Evolutionary conservation across 2,797 vertebrate species (phyloP).

Genomic region (Typhlichthys subterraneus): DNA sequence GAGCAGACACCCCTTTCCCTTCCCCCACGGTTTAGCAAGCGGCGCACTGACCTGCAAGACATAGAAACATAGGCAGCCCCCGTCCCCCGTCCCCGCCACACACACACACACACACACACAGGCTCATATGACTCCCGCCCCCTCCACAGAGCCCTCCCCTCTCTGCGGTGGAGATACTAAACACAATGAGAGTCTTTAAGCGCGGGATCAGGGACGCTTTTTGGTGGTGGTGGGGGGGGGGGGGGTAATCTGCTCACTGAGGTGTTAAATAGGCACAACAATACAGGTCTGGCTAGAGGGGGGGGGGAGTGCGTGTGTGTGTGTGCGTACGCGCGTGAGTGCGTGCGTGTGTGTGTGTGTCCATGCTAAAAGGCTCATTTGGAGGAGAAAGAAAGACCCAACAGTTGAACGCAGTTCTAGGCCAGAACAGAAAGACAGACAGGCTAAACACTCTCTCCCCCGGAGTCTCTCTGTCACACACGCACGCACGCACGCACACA

Average conservation of each 20-base stretch:
- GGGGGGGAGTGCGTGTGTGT: conserved; percentile 20
- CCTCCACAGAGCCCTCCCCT: conserved; percentile 74
- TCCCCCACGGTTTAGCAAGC: conserved; percentile 67
- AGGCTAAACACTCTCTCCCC: conserved; percentile 47
- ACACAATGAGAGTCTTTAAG: conserved; percentile 93
- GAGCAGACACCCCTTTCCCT: too few species aligned
- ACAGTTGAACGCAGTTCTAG: conserved; percentile 68
- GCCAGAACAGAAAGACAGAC: conserved; percentile 54
- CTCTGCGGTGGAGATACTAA: conserved; percentile 81
- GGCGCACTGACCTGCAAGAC: conserved; percentile 84
- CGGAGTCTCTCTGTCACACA: conserved; percentile 11
- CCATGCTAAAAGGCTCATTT: conserved; percentile 76
- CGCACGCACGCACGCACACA: conserved; percentile 5
- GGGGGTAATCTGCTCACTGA: conserved; percentile 91
- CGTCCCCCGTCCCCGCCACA: conserved; percentile 16
- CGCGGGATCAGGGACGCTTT: conserved; percentile 84
- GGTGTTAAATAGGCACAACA: conserved; percentile 90
- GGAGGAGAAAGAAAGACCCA: conserved; percentile 72
- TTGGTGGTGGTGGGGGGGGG: conserved; percentile 40
- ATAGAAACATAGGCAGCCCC: conserved; percentile 74
- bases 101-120: conserved; percentile 23
- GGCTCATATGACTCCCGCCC: conserved; percentile 79
- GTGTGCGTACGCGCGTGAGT: conserved; percentile 17
- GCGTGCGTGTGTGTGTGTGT: conserved; percentile 14
- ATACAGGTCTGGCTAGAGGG: conserved; percentile 69